phyloP scores from a whole-genome alignment of 2,888 invertebrate genomes.

The Diadegma fenestrale region DNA sequence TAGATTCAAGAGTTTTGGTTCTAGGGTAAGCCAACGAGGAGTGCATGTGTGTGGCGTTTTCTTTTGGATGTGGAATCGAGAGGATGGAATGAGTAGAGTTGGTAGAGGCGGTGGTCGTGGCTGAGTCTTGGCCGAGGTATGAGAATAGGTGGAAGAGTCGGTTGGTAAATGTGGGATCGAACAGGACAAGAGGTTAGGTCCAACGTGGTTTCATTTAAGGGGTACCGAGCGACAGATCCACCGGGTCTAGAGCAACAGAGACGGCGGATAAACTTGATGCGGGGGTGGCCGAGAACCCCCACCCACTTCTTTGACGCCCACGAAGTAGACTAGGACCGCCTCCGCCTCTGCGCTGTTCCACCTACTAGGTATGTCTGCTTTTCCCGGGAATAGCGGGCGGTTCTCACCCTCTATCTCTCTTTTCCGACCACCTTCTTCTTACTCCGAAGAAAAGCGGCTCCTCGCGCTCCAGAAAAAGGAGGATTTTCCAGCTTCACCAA shows the following conservation, averaged over 20 bases:
- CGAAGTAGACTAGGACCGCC: slow-evolving; percentile 83
- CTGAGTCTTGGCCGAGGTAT: slow-evolving; percentile 48
- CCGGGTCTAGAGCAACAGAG: slow-evolving; percentile 60
- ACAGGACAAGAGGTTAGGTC: slow-evolving; percentile 76
- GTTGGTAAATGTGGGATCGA: slow-evolving; percentile 81
- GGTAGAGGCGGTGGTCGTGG: slow-evolving; percentile 68
- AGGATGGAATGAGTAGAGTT: slow-evolving; percentile 66
- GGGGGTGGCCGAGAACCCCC: slow-evolving; percentile 80
- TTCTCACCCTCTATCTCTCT: slow-evolving; percentile 76
- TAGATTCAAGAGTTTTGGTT: slow-evolving; percentile 55
- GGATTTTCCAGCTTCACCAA: slow-evolving; percentile 67
- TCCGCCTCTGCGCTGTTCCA: slow-evolving; percentile 83
- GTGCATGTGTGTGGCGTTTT: slow-evolving; percentile 23
- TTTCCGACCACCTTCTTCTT: slow-evolving; percentile 72
- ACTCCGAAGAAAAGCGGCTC: slow-evolving; percentile 47
- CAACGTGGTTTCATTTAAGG: slow-evolving; percentile 62
- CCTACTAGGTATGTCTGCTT: slow-evolving; percentile 81
- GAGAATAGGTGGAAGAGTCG: slow-evolving; percentile 75
- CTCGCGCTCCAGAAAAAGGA: slow-evolving; percentile 66
- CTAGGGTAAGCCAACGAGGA: slow-evolving; percentile 57
- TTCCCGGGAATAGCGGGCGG: slow-evolving; percentile 70
- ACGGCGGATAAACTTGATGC: slow-evolving; percentile 76
- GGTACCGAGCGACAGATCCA: slow-evolving; percentile 71
- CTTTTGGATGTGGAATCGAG: not conserved
- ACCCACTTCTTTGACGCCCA: slow-evolving; percentile 83